phyloP scores from a whole-genome alignment of 2,113 vertebrate genomes.

The Glaucidium brasilianum region DNA sequence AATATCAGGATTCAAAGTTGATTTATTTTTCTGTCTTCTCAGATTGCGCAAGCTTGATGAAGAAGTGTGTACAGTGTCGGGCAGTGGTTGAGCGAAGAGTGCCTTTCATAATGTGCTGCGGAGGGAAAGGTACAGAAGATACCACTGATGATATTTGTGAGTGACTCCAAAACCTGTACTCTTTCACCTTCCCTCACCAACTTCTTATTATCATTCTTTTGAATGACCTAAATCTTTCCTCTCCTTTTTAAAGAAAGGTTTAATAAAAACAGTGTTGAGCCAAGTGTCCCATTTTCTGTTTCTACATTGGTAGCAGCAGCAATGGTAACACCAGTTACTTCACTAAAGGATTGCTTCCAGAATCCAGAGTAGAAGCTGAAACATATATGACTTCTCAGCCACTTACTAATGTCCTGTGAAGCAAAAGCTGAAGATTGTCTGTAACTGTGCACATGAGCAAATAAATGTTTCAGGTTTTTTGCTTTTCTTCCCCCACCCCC shows the following conservation, averaged over 20 bases:
- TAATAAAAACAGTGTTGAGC: not conserved
- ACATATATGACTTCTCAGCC: not conserved
- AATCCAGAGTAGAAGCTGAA: not conserved
- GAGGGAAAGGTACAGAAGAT: slow-evolving; percentile 96
- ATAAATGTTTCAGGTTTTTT: too few relatives aligned
- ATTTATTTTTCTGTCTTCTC: not conserved
- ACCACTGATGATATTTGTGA: slow-evolving; percentile 93
- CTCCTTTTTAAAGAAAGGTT: not conserved
- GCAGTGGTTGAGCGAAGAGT: slow-evolving; percentile 94
- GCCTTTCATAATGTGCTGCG: slow-evolving; percentile 95
- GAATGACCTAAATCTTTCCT: not conserved
- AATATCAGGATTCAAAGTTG: not conserved
- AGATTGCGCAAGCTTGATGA: slow-evolving; percentile 99
- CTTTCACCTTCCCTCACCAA: not conserved
- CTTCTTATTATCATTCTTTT: not conserved
- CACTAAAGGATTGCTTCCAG: not conserved
- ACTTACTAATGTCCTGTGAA: not conserved
- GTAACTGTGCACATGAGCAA: not conserved
- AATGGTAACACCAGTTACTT: not conserved
- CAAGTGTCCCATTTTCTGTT: not conserved
- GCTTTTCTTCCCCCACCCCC: not conserved
- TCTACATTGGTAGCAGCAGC: not conserved
- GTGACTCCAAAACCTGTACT: slow-evolving; percentile 71
- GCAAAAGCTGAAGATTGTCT: not conserved
- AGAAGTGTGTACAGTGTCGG: slow-evolving; percentile 98